Conservation (phyloP, 2,113 vertebrate species). For the Serinus canaria region DNA sequence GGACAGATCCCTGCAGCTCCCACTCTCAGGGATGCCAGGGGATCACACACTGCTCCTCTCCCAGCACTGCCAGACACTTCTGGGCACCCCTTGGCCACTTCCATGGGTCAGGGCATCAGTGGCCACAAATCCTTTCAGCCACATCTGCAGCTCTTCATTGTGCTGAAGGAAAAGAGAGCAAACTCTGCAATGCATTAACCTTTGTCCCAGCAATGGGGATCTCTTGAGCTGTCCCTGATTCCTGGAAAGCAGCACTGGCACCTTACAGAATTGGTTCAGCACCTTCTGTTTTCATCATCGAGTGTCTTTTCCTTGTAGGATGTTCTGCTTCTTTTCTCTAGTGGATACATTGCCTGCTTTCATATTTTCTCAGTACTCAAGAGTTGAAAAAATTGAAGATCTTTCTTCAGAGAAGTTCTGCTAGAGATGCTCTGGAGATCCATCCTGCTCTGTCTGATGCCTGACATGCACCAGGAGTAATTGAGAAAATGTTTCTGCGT, state of each 20-base stretch:
- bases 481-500: background rate
- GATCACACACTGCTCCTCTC: background rate
- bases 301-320: background rate
- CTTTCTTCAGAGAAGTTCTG: background rate
- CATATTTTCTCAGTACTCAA: background rate
- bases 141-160: background rate
- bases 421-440: background rate
- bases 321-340: background rate
- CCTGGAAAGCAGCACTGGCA: background rate
- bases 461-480: background rate
- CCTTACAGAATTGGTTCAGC: background rate
- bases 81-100: background rate
- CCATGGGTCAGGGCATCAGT: background rate
- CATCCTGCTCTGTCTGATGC: background rate
- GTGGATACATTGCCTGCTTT: background rate
- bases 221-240: background rate
- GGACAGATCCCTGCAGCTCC: background rate
- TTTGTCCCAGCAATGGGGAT: background rate
- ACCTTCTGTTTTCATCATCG: background rate
- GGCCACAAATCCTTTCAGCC: background rate
- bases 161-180: background rate
- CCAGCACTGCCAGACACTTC: background rate
- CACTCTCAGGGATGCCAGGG: rapidly evolving
- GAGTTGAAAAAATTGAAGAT: background rate
- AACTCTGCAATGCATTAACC: background rate